Evolutionary conservation across 1,140 invertebrate species (phyloP).

Genomic region (Sycophila sp.): DNA sequence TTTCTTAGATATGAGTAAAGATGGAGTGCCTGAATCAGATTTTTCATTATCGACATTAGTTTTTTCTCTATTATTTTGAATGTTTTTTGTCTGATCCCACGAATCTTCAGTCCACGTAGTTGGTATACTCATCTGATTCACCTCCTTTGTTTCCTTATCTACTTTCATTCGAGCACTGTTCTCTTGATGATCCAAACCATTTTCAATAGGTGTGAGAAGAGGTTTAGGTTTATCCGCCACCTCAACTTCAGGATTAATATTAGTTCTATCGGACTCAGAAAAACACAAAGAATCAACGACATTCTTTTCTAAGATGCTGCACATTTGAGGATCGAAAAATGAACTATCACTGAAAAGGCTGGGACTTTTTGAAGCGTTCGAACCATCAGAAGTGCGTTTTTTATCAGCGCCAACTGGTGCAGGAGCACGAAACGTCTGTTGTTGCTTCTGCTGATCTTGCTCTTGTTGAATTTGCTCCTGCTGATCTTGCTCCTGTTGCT

Average conservation of each 20-base stretch:
- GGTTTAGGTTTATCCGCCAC: too few species aligned
- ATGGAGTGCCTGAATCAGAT: slow-evolving; percentile 6
- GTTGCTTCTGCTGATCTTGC: too few species aligned
- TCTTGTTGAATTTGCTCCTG: too few species aligned
- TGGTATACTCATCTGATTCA: not conserved
- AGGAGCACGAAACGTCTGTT: too few species aligned
- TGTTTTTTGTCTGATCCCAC: slow-evolving; percentile 47
- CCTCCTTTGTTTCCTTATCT: not conserved
- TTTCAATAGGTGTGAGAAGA: too few species aligned
- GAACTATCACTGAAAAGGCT: slow-evolving; percentile 59
- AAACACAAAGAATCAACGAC: slow-evolving; percentile 48
- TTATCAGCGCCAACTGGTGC: not conserved
- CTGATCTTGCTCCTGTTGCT: too few species aligned
- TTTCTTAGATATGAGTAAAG: too few species aligned
- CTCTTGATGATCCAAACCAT: too few species aligned
- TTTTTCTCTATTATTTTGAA: slow-evolving; percentile 10
- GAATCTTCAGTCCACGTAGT: slow-evolving; percentile 54
- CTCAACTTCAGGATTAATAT: slow-evolving; percentile 9
- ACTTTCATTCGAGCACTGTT: not conserved
- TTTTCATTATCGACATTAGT: too few species aligned
- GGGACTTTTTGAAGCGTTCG: slow-evolving; percentile 46
- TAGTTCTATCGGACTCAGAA: slow-evolving; percentile 46
- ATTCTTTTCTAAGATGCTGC: slow-evolving; percentile 59
- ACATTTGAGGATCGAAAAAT: slow-evolving; percentile 58
- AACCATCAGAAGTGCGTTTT: not conserved